These are phyloP conservation scores for Ammodramus savannarum DNA, from an alignment of 2,113 vertebrate genomes.

Conservation along the genomic window DNA sequence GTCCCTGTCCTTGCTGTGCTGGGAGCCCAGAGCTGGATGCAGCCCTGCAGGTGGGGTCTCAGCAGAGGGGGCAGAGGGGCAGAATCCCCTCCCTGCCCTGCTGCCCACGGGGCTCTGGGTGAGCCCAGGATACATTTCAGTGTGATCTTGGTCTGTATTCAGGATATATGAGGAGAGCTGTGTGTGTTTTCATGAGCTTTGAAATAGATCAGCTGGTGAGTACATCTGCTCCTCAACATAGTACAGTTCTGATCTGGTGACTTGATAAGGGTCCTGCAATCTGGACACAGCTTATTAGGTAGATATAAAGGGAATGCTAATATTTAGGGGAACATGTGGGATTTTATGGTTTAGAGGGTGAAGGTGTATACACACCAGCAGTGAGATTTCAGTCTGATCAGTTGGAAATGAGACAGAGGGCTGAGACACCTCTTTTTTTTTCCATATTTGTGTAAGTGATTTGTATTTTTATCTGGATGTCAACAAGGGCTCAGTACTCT, in stretches of 20 bases:
- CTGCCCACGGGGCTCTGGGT: neutral
- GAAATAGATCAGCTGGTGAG: neutral
- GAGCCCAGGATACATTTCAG: neutral
- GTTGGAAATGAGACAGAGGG: neutral
- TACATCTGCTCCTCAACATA: accelerated
- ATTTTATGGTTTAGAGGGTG: neutral
- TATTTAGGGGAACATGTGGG: neutral
- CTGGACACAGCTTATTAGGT: neutral
- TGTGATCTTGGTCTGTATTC: neutral
- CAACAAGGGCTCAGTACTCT: neutral
- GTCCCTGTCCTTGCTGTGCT: neutral
- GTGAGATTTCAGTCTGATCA: neutral
- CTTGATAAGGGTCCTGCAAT: neutral
- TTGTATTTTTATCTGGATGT: neutral
- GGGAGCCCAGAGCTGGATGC: neutral
- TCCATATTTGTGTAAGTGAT: neutral
- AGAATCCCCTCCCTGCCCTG: neutral
- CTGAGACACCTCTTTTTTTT: neutral
- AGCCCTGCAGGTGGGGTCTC: neutral
- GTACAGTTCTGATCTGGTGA: neutral
- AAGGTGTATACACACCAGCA: neutral
- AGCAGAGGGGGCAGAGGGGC: neutral
- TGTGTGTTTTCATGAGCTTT: neutral
- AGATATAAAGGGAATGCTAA: neutral
- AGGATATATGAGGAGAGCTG: neutral